These are phyloP conservation scores for Hylaea fasciaria DNA, from an alignment of 2,888 invertebrate genomes.

Conservation along the genomic window DNA sequence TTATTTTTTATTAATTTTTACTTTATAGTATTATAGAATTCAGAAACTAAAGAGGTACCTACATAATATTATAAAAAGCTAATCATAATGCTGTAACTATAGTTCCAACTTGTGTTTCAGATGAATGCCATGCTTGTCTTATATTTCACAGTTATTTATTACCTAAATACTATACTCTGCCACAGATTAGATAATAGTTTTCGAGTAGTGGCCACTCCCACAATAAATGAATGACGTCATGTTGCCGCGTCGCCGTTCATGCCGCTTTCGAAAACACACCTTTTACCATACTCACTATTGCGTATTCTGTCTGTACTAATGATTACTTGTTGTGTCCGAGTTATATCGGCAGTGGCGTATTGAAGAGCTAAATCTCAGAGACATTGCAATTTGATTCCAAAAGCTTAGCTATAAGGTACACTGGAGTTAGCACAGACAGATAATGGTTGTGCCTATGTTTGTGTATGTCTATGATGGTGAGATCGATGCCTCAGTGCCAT, in stretches of 20 bases:
- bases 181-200: too few relatives aligned
- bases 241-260: constrained; percentile 5
- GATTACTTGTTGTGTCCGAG: not conserved
- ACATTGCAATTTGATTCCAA: constrained; percentile 12
- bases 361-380: not conserved
- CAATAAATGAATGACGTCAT: constrained; percentile 20
- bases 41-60: too few relatives aligned
- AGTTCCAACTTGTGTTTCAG: too few relatives aligned
- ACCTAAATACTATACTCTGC: too few relatives aligned
- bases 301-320: constrained; percentile 13
- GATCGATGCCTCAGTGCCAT: constrained; percentile 20
- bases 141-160: too few relatives aligned
- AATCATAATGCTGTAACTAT: too few relatives aligned
- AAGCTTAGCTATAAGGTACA: not conserved
- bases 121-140: too few relatives aligned
- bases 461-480: not conserved
- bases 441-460: not conserved
- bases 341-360: not conserved
- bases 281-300: constrained; percentile 10
- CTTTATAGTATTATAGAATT: too few relatives aligned
- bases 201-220: constrained; percentile 16
- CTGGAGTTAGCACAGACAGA: not conserved
- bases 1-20: too few relatives aligned
- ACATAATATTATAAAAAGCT: too few relatives aligned
- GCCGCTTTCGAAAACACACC: constrained; percentile 13